Base-by-base conservation (phyloP, 2,797 vertebrate genomes). In the Xenops minutus region DNA sequence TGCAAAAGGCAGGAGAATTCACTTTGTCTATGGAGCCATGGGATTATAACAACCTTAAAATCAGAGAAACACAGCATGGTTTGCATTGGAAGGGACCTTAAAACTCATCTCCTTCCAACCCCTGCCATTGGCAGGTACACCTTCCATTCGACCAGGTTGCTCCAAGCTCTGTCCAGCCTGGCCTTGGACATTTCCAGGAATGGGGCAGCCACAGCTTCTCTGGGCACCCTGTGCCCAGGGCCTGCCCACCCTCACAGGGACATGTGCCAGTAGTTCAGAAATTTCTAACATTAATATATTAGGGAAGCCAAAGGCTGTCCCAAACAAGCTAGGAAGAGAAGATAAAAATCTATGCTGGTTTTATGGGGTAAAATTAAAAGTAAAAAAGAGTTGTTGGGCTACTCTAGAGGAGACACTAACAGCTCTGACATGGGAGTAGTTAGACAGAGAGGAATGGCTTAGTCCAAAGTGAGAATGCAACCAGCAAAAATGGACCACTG, bases 141-240 rank as follows among this genome's bases (percentile, higher is more conserved):
- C 13, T 63, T 2, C 49, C 49, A 43, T 16, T 6, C 0, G 2
- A 1, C 36, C 64, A 63, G 14, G 20, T 0, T 43, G 32, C 27
- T 83, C 29, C 56, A 41, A 67, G 2, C 14, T 54, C 24, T 0
- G 0, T 36, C 55, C 55, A 64, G 0, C 29, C 37, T 63, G 37
- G 17, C 32, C n/a, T 51, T 22, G 43, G 37, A 3, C 64, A 51
- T 4, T 76, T 0, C 17, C 64, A 69, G 32, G 41, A 32, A 10
- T 56, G 87, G 24, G 17, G 12, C 32, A 82, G 36, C 22, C 78
- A n/a, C 55, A 71, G 34, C 30, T 36, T 0, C 41, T 62, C 11
- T 55, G 55, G 12, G 16, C 23, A 46, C 0, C 13, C 48, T 54
- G 83, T 39, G 55, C 63, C 63, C 55, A 61, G 34, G 55, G 9